Base-by-base conservation (phyloP, 2,113 vertebrate genomes). In the Tonatia bakeri region DNA sequence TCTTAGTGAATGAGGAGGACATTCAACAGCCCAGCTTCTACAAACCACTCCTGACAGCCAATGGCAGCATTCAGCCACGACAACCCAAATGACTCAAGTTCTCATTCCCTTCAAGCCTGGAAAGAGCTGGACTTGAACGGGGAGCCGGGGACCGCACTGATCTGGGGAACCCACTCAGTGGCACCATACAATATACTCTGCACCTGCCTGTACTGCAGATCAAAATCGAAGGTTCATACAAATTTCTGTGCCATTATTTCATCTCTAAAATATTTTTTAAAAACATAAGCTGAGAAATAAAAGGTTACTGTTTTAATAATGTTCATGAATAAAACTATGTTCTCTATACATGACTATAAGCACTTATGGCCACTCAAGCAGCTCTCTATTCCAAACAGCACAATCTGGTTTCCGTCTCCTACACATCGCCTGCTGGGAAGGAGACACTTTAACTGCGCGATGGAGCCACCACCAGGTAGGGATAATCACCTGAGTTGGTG, bases 41-140 rank as follows among this genome's bases (percentile, higher is more conserved):
- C 31, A 31, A 64, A 54, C 70, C 9, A 31, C 90, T 96, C 81
- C 91, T 94, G 84, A 96, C 94, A 97, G 81, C 96, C 93, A 87
- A 97, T 45, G 95, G 93, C 45, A 94, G 94, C 83, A 91, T 59
- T 97, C 95, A 97, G 72, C 93, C 96, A 94, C 85, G 97, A 96
- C 97, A 98, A 93, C 97, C 33, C 83, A 96, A 95, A 96, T 96
- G 90, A 90, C 91, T 93, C 72, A 94, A 93, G 88, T 95, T 97
- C 94, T 98, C 92, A 96, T 97, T 97, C 95, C 82, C 83, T 92
- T 75, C 89, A 79, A 77, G 88, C 90, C 88, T 28, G 38, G 86
- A 75, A 90, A 97, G 76, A 98, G 95, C 96, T 95, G 83, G 67
- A 81, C 82, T 61, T 97, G 97, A 98, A 96, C 94, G 97, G 97